Conservation (phyloP, 2,113 vertebrate genomes). For the Raphicerus campestris region DNA sequence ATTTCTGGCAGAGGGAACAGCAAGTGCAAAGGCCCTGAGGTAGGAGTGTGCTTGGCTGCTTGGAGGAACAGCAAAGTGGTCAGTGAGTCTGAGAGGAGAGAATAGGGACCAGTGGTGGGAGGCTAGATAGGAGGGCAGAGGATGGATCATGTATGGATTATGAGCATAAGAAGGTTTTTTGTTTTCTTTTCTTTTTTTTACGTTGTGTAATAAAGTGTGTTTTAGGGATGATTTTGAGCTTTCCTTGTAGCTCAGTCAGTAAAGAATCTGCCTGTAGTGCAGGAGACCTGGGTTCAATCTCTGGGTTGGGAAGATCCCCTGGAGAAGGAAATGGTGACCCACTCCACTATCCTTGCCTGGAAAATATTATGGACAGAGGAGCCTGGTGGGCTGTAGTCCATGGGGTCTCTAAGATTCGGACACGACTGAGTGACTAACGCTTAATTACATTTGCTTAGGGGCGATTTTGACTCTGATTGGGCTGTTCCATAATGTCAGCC, state of each 20-base stretch:
- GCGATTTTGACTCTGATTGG: not conserved
- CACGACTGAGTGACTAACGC: too few relatives aligned
- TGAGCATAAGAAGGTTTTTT: not conserved
- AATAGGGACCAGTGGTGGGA: accelerated
- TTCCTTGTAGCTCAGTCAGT: too few relatives aligned
- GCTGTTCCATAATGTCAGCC: accelerated
- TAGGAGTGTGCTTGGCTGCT: not conserved
- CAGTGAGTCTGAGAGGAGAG: not conserved
- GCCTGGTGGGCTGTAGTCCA: too few relatives aligned
- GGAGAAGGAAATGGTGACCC: too few relatives aligned
- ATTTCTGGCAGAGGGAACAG: not conserved
- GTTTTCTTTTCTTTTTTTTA: not conserved
- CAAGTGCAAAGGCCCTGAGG: not conserved
- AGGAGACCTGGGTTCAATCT: too few relatives aligned
- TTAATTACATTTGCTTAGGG: too few relatives aligned
- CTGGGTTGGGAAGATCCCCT: too few relatives aligned
- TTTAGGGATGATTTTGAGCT: too few relatives aligned
- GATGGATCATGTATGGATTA: accelerated
- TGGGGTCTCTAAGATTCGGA: too few relatives aligned
- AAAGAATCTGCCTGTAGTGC: too few relatives aligned
- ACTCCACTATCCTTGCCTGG: too few relatives aligned
- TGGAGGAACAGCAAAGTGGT: not conserved
- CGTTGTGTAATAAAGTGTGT: not conserved
- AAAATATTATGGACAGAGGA: too few relatives aligned
- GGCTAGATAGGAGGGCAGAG: not conserved